Evolutionary conservation across 2,888 invertebrate species (phyloP).

Genomic region (Eupithecia abbreviata): DNA sequence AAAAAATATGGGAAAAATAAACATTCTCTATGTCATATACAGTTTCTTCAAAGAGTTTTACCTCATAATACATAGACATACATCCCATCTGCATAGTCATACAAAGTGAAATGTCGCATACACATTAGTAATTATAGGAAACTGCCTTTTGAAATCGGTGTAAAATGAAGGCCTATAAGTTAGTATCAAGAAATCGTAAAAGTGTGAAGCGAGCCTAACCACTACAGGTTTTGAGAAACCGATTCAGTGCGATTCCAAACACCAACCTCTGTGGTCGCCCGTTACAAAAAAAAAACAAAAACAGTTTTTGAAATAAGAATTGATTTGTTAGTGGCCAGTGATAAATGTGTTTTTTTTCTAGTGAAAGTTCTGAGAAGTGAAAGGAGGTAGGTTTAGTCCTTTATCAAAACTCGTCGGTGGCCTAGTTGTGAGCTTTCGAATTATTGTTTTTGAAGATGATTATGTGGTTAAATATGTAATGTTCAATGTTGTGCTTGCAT

Average conservation of each 20-base stretch:
- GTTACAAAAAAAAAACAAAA: conserved; percentile 45
- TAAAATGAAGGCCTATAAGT: not conserved
- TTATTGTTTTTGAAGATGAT: conserved; percentile 24
- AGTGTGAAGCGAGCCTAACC: conserved; percentile 56
- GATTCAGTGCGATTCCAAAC: conserved; percentile 61
- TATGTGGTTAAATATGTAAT: not conserved
- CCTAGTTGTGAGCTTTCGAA: conserved; percentile 40
- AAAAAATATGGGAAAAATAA: not conserved
- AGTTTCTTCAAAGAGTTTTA: not conserved
- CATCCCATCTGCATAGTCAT: not conserved
- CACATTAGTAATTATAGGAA: not conserved
- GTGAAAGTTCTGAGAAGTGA: conserved; percentile 82
- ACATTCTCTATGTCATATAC: too few species aligned
- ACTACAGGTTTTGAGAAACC: conserved; percentile 72
- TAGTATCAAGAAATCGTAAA: not conserved
- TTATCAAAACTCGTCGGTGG: conserved; percentile 46
- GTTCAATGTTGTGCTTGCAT: not conserved
- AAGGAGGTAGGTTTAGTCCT: conserved; percentile 70
- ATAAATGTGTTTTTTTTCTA: conserved; percentile 45
- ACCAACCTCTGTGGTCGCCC: conserved; percentile 53
- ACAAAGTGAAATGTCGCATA: not conserved
- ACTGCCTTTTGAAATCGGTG: not conserved
- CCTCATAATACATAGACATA: too few species aligned
- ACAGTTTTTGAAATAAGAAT: conserved; percentile 38
- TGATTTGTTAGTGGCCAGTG: conserved; percentile 33